Evolutionary conservation across 2,113 vertebrate species (phyloP), one percentile per base, ranked within the genome.

Genomic region (Ophthalmolycus amberensis): DNA sequence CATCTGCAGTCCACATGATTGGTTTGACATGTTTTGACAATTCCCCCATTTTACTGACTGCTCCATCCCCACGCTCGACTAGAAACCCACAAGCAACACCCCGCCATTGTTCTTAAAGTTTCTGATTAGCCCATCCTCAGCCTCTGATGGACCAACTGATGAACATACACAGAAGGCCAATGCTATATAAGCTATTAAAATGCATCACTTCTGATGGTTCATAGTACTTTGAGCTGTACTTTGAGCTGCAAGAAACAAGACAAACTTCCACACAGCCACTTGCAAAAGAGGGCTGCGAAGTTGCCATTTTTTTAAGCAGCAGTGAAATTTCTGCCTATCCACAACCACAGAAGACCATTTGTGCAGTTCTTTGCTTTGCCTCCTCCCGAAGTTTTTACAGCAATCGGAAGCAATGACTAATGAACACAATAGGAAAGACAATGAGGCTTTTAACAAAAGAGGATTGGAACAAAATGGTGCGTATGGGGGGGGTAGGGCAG

Each of bases 401-500:
- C 22, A 82, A 77, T 83, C 67, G 77, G 44, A 62, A 32, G 46
- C 52, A 74, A 68, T 79, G 85, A 87, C 72, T 85, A 89, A 90
- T 72, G 80, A 73, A 58, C 59, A 34, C 34, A n/a, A 72, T 83
- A 62, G 44, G 32, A 62, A 76, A 82, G 73, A 89, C 88, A 86
- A 91, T 89, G 83, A 88, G 58, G 84, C 83, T 91, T 90, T 89
- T 80, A 86, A 90, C 90, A 85, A 90, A 90, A 81, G 85, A 71
- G 77, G 86, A 87, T 88, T 86, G 79, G 80, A 87, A 80, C 84
- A 84, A 87, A 89, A 88, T 58, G 78, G 65, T 32, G 76, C 4
- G 40, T 34, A 79, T 56, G 25, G 25, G 25, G 25, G 22, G 52
- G 69, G 34, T 6, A 16, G 32, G 74, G 37, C 44, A 0, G 56